Evolutionary conservation across 2,113 vertebrate genomes (phyloP), one percentile per base, ranked within the genome.

Genomic region (Coptodon rendalli): DNA sequence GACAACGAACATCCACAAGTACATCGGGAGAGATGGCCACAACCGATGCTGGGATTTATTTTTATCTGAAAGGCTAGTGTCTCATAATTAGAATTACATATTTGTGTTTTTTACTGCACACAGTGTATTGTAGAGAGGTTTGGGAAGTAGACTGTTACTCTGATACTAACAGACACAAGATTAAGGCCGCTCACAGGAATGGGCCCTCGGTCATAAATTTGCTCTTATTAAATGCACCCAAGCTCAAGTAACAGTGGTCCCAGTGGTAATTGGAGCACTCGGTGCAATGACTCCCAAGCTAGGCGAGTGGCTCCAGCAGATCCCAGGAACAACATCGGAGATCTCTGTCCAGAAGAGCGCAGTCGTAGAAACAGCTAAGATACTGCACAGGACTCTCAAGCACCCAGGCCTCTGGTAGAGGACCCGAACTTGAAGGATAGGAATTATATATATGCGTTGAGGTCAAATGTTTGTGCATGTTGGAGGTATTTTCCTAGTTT

Each of bases 221-320:
- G 45, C 45, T 48, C 45, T 48, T 7, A 48, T 1, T 16, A 7
- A 48, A 48, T 48, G 45, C 45, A 48, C 45, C 45, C 45, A 2
- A 48, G 43, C 43, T 45, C 43, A 22, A 22, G 22, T 56, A 0
- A 0, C 6, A 0, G 2, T 56, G 22, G 54, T 14, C 6, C 22
- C 54, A 0, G 54, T 56, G 22, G 54, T 56, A 56, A 24, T 13
- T 1, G 4, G 0, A 13, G 0, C 11, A 4, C 6, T 56, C 0
- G 0, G 6, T 56, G 6, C 3, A 0, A 0, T 24, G 53, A 56
- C 53, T 56, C 22, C 4, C 11, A 56, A 56, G 11, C 2, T 24
- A 1, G 0, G 2, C 2, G 6, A 56, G 22, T 7, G 22, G 0
- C 11, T 56, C 22, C 6, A 14, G 54, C 54, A 57, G 24, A 57